A percentile compares a stretch with the other conserved stretches of the same genome.
Evolutionary conservation across 2,888 invertebrate genomes (phyloP).

Genomic region (Mesopsocus fuscifrons): DNA sequence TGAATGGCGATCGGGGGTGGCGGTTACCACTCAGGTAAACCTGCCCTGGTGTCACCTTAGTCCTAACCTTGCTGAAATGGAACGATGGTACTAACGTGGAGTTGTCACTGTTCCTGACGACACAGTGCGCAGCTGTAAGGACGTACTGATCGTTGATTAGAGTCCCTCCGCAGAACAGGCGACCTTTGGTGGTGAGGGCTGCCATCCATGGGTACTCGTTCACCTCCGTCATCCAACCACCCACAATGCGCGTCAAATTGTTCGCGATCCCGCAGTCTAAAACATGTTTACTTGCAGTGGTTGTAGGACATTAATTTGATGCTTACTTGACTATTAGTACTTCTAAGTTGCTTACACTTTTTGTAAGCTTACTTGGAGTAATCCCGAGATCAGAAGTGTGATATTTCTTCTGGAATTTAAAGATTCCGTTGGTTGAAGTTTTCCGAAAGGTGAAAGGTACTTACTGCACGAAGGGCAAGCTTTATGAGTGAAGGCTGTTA

Average conservation of each 20-base stretch:
- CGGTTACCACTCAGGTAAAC: too few species aligned
- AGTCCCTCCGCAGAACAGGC: constrained; percentile 24
- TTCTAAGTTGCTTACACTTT: too few species aligned
- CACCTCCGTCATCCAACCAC: constrained; percentile 22
- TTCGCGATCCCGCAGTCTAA: constrained; percentile 23
- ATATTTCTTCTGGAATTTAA: too few species aligned
- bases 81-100: neutral
- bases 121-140: constrained; percentile 24
- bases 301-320: neutral
- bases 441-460: too few species aligned
- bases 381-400: too few species aligned
- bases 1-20: too few species aligned
- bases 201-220: constrained; percentile 25
- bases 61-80: too few species aligned
- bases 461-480: constrained; percentile 1
- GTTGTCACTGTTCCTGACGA: constrained; percentile 17
- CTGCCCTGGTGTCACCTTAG: too few species aligned
- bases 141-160: constrained; percentile 23
- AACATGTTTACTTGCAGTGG: constrained; percentile 9
- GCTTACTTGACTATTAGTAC: too few species aligned
- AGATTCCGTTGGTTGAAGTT: neutral
- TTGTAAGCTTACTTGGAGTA: too few species aligned
- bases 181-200: constrained; percentile 22
- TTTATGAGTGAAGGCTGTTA: neutral
- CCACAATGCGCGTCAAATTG: constrained; percentile 21